Evolutionary conservation across 2,797 vertebrate species (phyloP).

Genomic region (Protonibea diacanthus): DNA sequence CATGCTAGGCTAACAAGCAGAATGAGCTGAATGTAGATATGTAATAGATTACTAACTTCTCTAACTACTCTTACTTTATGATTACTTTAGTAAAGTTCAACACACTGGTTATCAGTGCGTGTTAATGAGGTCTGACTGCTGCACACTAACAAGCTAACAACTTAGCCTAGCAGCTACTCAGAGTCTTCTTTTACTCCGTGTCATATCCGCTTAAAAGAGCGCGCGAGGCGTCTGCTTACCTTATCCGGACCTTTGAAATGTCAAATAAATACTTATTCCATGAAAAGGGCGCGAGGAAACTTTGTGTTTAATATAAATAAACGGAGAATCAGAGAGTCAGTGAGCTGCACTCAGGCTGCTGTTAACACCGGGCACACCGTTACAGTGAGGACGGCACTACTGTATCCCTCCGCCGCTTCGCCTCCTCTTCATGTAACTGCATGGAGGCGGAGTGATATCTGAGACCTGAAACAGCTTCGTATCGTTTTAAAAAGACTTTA

Average conservation of each 20-base stretch:
- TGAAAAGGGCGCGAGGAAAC: slow-evolving; percentile 22
- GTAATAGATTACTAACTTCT: neutral
- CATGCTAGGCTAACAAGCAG: slow-evolving; percentile 10
- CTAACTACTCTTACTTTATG: slow-evolving; percentile 15
- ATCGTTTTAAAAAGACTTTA: neutral
- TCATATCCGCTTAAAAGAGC: neutral
- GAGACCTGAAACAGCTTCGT: accelerated
- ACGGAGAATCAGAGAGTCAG: neutral
- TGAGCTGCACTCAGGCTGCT: slow-evolving; percentile 10
- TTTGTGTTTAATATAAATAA: neutral
- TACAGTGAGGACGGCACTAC: neutral
- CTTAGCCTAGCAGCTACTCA: slow-evolving; percentile 60
- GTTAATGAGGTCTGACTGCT: neutral
- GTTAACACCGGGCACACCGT: slow-evolving; percentile 23
- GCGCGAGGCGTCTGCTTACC: slow-evolving; percentile 45
- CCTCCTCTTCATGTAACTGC: accelerated
- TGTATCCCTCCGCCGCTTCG: slow-evolving; percentile 50
- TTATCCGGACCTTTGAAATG: slow-evolving; percentile 26
- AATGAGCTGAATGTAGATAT: neutral
- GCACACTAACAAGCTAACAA: slow-evolving; percentile 41
- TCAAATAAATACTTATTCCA: slow-evolving; percentile 54
- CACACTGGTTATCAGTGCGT: neutral
- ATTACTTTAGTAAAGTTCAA: neutral
- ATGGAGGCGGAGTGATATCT: slow-evolving; percentile 57
- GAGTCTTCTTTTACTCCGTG: slow-evolving; percentile 47